Conservation (phyloP, 2,888 invertebrate genomes). For the Acanthosepion lycidas region DNA sequence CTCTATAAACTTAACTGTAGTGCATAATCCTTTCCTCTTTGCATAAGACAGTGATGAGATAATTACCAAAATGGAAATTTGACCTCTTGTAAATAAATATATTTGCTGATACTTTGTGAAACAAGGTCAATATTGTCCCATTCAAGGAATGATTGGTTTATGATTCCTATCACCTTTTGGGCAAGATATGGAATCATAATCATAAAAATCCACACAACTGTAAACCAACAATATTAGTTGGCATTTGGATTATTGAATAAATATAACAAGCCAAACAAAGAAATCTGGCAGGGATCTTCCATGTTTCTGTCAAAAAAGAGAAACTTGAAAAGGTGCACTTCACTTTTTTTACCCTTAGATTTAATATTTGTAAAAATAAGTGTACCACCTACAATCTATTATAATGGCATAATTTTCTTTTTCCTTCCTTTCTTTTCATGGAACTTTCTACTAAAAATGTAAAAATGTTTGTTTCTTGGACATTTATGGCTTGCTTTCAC, state of each 20-base stretch:
- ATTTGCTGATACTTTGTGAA: constrained; percentile 33
- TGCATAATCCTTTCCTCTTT: background rate
- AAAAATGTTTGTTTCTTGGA: constrained; percentile 36
- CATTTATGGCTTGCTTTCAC: constrained; percentile 42
- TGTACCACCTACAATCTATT: constrained; percentile 34
- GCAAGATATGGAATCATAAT: background rate
- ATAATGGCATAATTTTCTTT: background rate
- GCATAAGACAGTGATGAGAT: background rate
- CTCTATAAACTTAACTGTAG: background rate
- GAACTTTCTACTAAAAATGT: constrained; percentile 15
- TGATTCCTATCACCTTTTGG: background rate
- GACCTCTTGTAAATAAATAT: constrained; percentile 33
- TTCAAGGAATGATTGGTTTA: background rate
- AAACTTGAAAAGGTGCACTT: constrained; percentile 38
- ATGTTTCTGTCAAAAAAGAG: constrained; percentile 40
- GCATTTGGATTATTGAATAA: background rate
- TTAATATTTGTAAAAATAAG: constrained; percentile 34
- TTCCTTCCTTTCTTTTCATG: background rate
- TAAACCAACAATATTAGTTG: background rate
- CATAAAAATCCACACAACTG: background rate
- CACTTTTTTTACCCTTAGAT: background rate
- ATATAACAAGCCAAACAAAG: background rate
- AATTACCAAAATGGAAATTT: background rate
- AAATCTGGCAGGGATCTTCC: constrained; percentile 33
- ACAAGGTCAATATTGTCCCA: background rate